Percentiles rank a stretch among this genome's conserved stretches.
Evolutionary conservation across 2,797 vertebrate species (phyloP).

Genomic region (Sphenopsis melanotis): DNA sequence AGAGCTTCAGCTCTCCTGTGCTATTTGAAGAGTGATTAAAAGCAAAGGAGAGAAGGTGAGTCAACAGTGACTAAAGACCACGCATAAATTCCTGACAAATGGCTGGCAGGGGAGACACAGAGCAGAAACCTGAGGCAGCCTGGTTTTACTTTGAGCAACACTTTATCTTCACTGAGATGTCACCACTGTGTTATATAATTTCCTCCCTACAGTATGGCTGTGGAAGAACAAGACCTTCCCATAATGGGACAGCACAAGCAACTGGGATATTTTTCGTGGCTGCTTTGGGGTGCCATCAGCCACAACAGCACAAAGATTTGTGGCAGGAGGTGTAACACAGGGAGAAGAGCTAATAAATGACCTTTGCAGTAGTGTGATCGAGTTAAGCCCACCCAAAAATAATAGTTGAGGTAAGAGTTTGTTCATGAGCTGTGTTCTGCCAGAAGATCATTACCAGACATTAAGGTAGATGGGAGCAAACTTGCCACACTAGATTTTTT

Average conservation of each 20-base stretch:
- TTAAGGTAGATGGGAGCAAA: not conserved
- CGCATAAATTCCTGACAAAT: slow-evolving; percentile 51
- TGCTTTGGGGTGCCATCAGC: not conserved
- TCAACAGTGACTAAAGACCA: slow-evolving; percentile 6
- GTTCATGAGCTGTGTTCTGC: not conserved
- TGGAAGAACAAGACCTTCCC: not conserved
- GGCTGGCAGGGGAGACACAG: not conserved
- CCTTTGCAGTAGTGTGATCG: not conserved
- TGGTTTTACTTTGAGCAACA: not conserved
- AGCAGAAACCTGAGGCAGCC: slow-evolving; percentile 16
- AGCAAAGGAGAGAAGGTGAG: slow-evolving; percentile 26
- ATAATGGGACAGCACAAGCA: not conserved
- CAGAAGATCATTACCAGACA: not conserved
- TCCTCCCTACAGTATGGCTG: not conserved
- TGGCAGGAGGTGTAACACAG: not conserved
- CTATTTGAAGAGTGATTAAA: not conserved
- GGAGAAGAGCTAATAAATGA: not conserved
- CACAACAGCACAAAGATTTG: not conserved
- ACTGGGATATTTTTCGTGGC: not conserved
- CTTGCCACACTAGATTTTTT: slow-evolving; percentile 46
- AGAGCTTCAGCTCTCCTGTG: not conserved
- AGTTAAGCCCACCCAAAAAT: slow-evolving; percentile 11
- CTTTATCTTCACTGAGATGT: slow-evolving; percentile 5
- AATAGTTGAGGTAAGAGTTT: not conserved
- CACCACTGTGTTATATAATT: not conserved